Conservation (phyloP, 2,113 vertebrate genomes). For the Machaerirhynchus nigripectus region DNA sequence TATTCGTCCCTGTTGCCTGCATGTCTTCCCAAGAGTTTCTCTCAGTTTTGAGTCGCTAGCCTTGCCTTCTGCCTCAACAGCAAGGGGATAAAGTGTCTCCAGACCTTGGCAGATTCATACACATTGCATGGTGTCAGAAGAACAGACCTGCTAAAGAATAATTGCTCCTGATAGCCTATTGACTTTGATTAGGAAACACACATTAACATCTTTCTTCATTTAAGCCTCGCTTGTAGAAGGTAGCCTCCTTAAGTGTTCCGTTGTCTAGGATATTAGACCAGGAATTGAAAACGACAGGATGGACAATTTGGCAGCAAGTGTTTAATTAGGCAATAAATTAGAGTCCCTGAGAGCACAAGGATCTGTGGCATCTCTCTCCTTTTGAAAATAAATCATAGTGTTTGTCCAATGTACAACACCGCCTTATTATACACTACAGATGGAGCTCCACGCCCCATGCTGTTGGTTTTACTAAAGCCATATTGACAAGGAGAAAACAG, state of each 20-base stretch:
- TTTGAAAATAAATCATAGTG: constrained; percentile 36
- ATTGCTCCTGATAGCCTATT: constrained; percentile 23
- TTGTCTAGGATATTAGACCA: constrained; percentile 47
- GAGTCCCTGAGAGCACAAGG: constrained; percentile 19
- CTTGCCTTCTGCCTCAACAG: not conserved
- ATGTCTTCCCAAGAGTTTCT: not conserved
- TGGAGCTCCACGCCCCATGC: not conserved
- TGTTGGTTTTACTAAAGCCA: not conserved
- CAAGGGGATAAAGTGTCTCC: not conserved
- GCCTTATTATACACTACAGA: not conserved
- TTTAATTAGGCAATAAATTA: constrained; percentile 66
- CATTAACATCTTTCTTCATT: constrained; percentile 43
- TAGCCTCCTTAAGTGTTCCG: constrained; percentile 11
- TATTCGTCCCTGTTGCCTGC: not conserved
- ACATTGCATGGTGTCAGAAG: not conserved
- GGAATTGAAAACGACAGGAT: constrained; percentile 63
- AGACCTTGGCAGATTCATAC: not conserved
- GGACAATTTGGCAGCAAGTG: constrained; percentile 45
- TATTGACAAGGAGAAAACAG: not conserved
- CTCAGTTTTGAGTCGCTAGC: not conserved
- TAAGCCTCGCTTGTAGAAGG: not conserved
- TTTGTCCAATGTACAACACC: not conserved
- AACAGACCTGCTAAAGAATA: not conserved
- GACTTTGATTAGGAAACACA: constrained; percentile 30
- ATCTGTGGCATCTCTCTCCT: constrained; percentile 7